Conservation (phyloP, 2,888 invertebrate species). For the Sympetrum striolatum region DNA sequence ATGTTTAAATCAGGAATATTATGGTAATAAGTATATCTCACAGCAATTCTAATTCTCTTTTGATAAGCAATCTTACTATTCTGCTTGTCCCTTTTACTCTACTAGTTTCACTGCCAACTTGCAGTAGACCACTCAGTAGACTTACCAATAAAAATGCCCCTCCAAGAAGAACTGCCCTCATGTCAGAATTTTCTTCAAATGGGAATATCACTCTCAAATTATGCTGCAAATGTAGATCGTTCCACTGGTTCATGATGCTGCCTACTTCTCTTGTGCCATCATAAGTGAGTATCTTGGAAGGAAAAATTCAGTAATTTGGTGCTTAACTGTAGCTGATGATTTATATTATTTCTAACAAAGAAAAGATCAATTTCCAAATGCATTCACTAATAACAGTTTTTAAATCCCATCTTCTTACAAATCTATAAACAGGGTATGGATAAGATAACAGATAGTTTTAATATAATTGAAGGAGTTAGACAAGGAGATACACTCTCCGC, state of each 20-base stretch:
- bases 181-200: constrained; percentile 70
- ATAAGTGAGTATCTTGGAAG: constrained; percentile 63
- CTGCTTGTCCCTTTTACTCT: too few relatives aligned
- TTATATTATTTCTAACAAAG: neutral
- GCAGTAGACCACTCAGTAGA: constrained; percentile 43
- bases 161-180: constrained; percentile 81
- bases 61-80: too few relatives aligned
- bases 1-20: too few relatives aligned
- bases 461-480: too few relatives aligned
- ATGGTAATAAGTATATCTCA: too few relatives aligned
- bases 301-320: constrained; percentile 45
- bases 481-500: too few relatives aligned
- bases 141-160: constrained; percentile 83
- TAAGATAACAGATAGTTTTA: too few relatives aligned
- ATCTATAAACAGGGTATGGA: too few relatives aligned
- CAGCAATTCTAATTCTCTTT: too few relatives aligned
- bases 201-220: constrained; percentile 80
- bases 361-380: too few relatives aligned
- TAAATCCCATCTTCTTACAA: too few relatives aligned
- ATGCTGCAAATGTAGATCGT: constrained; percentile 71
- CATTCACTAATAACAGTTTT: too few relatives aligned
- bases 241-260: constrained; percentile 76
- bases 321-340: neutral
- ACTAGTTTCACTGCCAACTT: neutral
- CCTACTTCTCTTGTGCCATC: constrained; percentile 71